Evolutionary conservation across 2,888 invertebrate species (phyloP).

Genomic region (Cerastis leucographa): DNA sequence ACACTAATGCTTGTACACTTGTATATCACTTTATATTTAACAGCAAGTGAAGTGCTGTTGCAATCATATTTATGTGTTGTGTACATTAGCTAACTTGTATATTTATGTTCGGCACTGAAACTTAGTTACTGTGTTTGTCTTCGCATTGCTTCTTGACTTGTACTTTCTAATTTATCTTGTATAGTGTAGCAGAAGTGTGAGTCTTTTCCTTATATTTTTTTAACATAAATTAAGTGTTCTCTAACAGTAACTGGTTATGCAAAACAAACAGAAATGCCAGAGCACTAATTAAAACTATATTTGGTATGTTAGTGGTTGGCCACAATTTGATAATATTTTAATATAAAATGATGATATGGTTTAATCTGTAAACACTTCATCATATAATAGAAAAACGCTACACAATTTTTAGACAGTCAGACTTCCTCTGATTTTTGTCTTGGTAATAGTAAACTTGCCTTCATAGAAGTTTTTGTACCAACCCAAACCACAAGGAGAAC

Average conservation of each 20-base stretch:
- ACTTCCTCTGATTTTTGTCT: not conserved
- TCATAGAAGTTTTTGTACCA: constrained; percentile 2
- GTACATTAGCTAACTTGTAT: constrained; percentile 41
- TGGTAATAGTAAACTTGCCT: not conserved
- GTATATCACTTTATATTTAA: constrained; percentile 51
- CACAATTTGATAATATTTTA: constrained; percentile 16
- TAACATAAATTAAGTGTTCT: constrained; percentile 20
- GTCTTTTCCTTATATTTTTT: constrained; percentile 25
- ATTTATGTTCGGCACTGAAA: constrained; percentile 33
- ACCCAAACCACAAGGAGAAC: constrained; percentile 45
- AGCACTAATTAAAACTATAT: constrained; percentile 15
- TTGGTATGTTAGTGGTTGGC: constrained; percentile 24
- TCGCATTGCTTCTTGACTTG: constrained; percentile 25
- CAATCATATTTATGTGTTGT: constrained; percentile 58
- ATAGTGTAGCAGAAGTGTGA: constrained; percentile 12
- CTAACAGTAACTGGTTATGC: constrained; percentile 43
- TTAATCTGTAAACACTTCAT: not conserved
- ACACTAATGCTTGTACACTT: constrained; percentile 60
- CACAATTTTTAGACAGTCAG: not conserved
- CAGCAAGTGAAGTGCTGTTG: constrained; percentile 52
- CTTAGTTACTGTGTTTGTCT: constrained; percentile 14
- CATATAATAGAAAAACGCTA: not conserved
- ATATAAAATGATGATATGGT: not conserved
- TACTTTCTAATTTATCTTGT: constrained; percentile 35
- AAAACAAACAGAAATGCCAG: constrained; percentile 40